Evolutionary conservation across 1,140 invertebrate genomes (phyloP).

Genomic region (Heliconius hermathena): DNA sequence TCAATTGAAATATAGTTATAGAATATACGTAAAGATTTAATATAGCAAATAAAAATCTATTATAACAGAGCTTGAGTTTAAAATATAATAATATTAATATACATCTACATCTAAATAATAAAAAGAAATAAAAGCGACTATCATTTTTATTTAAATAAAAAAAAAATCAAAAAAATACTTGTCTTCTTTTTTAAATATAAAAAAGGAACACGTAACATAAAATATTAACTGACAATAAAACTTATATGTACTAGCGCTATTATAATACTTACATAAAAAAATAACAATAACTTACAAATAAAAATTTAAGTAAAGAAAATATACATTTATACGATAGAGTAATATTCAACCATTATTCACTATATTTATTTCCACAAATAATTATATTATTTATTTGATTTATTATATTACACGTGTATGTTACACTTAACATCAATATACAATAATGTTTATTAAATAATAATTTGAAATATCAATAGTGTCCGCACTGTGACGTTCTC

Average conservation of each 20-base stretch:
- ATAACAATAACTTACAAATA: not conserved
- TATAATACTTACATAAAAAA: not conserved
- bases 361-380: not conserved
- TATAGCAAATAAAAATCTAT: not conserved
- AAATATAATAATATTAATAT: no score
- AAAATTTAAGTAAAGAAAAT: not conserved
- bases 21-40: no score
- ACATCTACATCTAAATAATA: no score
- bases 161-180: no score
- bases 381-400: no score
- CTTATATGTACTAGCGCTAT: not conserved
- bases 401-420: not conserved
- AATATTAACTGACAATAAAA: no score
- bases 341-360: not conserved
- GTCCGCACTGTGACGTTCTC: slow-evolving; percentile 1
- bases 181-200: no score
- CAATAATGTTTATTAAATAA: not conserved
- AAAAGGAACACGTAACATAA: no score
- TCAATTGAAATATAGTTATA: not conserved
- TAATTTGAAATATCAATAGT: not conserved
- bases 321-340: not conserved
- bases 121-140: no score
- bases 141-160: no score
- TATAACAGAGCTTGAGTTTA: no score
- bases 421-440: not conserved